A percentile compares a stretch with the other conserved stretches of the same genome.
Evolutionary conservation across 2,888 invertebrate species (phyloP).

Genomic region (Peribatodes rhomboidaria): DNA sequence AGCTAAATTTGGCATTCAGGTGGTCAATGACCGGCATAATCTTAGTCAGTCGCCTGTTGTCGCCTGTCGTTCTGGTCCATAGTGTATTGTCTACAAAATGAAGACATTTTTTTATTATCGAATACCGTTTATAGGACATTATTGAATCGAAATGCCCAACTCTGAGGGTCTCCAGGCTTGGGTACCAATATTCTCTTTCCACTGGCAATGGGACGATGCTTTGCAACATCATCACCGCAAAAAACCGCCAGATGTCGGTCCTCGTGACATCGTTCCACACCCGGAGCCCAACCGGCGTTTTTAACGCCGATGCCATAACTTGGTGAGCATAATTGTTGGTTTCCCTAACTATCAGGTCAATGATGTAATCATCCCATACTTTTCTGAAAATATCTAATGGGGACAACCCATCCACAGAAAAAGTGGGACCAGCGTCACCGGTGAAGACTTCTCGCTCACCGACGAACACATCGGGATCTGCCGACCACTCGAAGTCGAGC

Average conservation of each 20-base stretch:
- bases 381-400: neutral
- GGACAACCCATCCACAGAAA: neutral
- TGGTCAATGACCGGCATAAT: neutral
- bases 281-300: neutral
- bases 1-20: neutral
- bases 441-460: neutral
- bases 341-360: neutral
- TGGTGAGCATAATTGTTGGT: neutral
- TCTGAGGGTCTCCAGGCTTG: neutral
- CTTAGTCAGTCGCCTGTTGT: neutral
- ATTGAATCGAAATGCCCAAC: neutral
- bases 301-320: neutral
- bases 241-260: neutral
- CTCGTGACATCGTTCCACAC: neutral
- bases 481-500: slow-evolving; percentile 22
- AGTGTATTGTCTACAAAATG: slow-evolving; percentile 3
- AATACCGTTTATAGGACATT: neutral
- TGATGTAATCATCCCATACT: neutral
- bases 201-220: neutral
- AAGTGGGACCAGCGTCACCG: neutral
- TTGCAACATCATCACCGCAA: neutral
- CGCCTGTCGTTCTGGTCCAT: neutral
- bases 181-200: slow-evolving; percentile 2
- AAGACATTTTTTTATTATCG: neutral
- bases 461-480: neutral